Conservation (phyloP, 2,888 invertebrate genomes). For the Hololepta plana region DNA sequence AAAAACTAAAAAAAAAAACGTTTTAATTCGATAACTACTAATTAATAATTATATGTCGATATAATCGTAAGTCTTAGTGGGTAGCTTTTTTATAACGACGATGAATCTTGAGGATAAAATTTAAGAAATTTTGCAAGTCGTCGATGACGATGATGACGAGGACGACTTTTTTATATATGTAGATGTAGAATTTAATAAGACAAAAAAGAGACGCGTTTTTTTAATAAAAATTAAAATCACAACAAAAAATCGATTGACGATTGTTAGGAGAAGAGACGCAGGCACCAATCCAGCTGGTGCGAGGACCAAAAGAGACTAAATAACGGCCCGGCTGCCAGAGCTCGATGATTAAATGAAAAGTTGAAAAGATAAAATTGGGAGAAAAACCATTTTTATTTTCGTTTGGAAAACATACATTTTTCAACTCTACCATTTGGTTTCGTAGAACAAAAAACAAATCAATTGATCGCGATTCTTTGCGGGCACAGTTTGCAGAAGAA, state of each 20-base stretch:
- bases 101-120: no score
- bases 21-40: no score
- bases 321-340: conserved; percentile 15
- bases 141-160: no score
- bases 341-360: conserved; percentile 11
- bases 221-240: conserved; percentile 1
- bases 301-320: conserved; percentile 24
- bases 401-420: no score
- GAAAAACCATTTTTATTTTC: no score
- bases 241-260: conserved; percentile 4
- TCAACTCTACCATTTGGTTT: no score
- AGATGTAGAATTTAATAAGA: neutral
- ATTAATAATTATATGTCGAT: no score
- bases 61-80: conserved; percentile 1
- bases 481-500: no score
- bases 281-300: conserved; percentile 24
- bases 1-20: no score
- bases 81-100: neutral
- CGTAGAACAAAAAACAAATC: conserved; percentile 2
- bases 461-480: no score
- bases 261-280: neutral
- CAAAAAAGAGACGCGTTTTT: neutral
- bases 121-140: no score
- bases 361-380: conserved; percentile 4
- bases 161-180: neutral